Percentiles rank a stretch among this genome's conserved stretches.
These are phyloP conservation scores for Mionectes macconnelli DNA, from an alignment of 2,113 vertebrate species.

Conservation along the genomic window DNA sequence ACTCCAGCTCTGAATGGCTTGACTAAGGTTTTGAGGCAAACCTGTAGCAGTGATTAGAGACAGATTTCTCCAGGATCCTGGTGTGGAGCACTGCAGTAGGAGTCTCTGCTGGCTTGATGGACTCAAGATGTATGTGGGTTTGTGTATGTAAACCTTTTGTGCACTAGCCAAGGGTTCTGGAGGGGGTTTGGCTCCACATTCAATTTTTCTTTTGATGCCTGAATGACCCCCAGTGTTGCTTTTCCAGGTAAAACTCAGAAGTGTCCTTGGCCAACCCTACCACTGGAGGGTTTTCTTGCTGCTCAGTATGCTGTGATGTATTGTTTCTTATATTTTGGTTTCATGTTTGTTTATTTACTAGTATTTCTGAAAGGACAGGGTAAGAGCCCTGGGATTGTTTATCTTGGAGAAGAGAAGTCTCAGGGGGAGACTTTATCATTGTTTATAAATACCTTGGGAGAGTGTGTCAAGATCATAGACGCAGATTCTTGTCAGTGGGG, in stretches of 20 bases:
- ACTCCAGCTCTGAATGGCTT: background rate
- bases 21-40: background rate
- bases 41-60: background rate
- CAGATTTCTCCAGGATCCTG: background rate
- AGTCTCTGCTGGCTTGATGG: background rate
- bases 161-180: background rate
- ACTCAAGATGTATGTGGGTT: accelerated
- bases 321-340: background rate
- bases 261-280: background rate
- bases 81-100: background rate
- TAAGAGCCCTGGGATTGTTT: background rate
- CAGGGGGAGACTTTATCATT: background rate
- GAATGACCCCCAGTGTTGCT: accelerated
- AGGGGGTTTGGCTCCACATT: background rate
- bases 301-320: background rate
- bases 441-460: background rate
- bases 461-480: background rate
- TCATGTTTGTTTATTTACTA: background rate
- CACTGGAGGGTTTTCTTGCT: background rate
- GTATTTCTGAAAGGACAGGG: background rate
- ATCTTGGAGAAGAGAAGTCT: background rate
- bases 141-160: background rate
- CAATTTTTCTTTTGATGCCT: background rate
- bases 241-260: background rate
- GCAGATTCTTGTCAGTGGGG: background rate